Base-by-base conservation (phyloP, 2,888 invertebrate genomes). In the Monoplex corrugatus region DNA sequence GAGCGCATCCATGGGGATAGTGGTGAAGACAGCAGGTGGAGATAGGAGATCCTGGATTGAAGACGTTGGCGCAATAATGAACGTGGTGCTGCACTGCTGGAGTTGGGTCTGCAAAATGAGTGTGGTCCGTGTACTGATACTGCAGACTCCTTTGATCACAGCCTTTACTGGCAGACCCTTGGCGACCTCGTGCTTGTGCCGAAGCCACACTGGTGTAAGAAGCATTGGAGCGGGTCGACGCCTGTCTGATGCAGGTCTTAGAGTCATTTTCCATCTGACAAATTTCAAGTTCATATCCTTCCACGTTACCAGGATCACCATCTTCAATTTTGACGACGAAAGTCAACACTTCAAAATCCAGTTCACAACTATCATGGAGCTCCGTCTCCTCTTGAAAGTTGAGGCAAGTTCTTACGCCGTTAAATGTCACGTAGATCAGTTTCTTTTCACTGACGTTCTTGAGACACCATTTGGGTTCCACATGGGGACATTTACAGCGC, bases 361-460 rank as follows among this genome's bases (percentile, higher is more conserved):
- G 23, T 19, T 84, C 50, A 57, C 84, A 57, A 32, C 57, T 57
- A 32, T 84, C 57, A 6, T 57, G 50, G 19, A 84, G 32, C 57
- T 84, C 57, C 2, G 32, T 57, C 45, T 50, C 38, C 16, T 84
- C 84, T 32, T 57, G 50, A 10, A 57, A 32, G 38, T n/a, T 44
- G n/a, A 84, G n/a, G 19, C 35, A 57, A 19, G 57, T 38, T 35
- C 28, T 84, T 28, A 35, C 35, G 10, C 57, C 57, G 45, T 57
- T 84, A 6, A 50, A 57, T 5, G 5, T 13, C 1, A 84, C 45
- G 32, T 13, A 23, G 35, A 84, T 28, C 38, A 35, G 44, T 38
- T 84, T 84, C 84, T 84, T 84, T 2, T 84, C 57, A 10, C 57
- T 84, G 5, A 45, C n/a, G 84, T 84, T 84, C 23, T n/a, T 84